Percentiles rank a stretch among this genome's conserved stretches.
Evolutionary conservation across 1,140 invertebrate genomes (phyloP).

Genomic region (Armadillidium nasatum): DNA sequence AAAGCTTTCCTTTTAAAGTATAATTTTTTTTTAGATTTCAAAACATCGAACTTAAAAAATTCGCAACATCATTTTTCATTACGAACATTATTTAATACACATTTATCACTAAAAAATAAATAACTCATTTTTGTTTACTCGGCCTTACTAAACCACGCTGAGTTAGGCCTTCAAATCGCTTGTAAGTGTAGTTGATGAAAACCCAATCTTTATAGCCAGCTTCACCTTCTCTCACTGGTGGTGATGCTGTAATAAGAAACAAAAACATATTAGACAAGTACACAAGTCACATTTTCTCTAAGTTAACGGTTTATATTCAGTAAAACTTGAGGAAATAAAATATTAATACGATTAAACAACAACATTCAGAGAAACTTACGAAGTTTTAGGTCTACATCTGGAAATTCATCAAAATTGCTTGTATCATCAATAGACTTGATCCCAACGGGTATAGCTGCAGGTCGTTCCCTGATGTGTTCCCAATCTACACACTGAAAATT

Average conservation of each 20-base stretch:
- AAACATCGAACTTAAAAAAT: neutral
- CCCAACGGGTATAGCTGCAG: constrained; percentile 93
- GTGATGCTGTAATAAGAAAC: constrained; percentile 60
- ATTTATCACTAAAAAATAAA: neutral
- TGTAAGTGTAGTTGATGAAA: constrained; percentile 99
- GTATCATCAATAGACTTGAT: constrained; percentile 94
- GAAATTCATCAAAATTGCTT: constrained; percentile 99
- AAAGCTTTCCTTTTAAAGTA: too few species aligned
- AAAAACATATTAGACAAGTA: neutral
- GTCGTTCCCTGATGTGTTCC: constrained; percentile 92
- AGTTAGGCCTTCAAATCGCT: constrained; percentile 93
- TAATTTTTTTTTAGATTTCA: too few species aligned
- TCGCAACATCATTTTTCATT: neutral
- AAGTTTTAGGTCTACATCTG: constrained; percentile 96
- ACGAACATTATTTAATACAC: neutral
- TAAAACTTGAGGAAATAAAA: too few species aligned
- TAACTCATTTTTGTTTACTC: constrained; percentile 16
- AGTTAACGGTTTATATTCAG: too few species aligned
- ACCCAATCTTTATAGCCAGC: constrained; percentile 93
- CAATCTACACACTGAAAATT: constrained; percentile 92
- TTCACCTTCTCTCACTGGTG: constrained; percentile 49
- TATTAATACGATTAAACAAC: too few species aligned
- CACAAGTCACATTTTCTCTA: too few species aligned
- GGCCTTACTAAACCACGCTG: constrained; percentile 63
- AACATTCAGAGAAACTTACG: constrained; percentile 62